Conservation (phyloP, 2,797 vertebrate species). For the Okamejei kenojei region DNA sequence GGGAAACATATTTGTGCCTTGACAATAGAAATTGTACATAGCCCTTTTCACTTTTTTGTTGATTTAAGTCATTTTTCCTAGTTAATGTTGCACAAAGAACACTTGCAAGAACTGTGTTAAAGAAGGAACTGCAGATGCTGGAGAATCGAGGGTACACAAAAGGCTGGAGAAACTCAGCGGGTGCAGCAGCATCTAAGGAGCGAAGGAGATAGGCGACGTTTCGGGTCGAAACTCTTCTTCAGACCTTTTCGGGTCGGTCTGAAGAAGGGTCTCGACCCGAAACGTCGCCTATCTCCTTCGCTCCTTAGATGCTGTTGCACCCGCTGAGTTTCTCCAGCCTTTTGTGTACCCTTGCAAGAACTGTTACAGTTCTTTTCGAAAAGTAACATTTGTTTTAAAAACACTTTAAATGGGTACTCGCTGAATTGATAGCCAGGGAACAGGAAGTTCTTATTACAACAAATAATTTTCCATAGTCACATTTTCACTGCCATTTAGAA, state of each 20-base stretch:
- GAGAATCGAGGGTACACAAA: too few species aligned
- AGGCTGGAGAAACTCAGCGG: too few species aligned
- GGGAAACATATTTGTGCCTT: not conserved
- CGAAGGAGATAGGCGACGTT: too few species aligned
- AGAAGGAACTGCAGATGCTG: too few species aligned
- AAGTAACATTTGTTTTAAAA: not conserved
- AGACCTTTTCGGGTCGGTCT: too few species aligned
- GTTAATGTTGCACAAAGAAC: not conserved
- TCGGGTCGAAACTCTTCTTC: too few species aligned
- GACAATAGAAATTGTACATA: not conserved
- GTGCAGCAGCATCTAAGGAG: too few species aligned
- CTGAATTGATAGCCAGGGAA: not conserved
- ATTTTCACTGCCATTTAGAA: not conserved
- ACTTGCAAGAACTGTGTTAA: not conserved
- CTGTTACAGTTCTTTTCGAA: not conserved
- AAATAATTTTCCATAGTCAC: not conserved
- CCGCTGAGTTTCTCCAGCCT: too few species aligned
- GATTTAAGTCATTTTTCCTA: not conserved
- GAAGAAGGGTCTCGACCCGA: too few species aligned
- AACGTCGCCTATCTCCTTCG: too few species aligned
- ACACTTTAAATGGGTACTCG: not conserved
- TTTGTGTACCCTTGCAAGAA: too few species aligned
- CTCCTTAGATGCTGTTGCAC: too few species aligned
- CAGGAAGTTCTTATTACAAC: not conserved
- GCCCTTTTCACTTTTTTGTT: not conserved